Evolutionary conservation across 2,797 vertebrate genomes (phyloP), one percentile per base, ranked within the genome.

Genomic region (Urophycis tenuis): DNA sequence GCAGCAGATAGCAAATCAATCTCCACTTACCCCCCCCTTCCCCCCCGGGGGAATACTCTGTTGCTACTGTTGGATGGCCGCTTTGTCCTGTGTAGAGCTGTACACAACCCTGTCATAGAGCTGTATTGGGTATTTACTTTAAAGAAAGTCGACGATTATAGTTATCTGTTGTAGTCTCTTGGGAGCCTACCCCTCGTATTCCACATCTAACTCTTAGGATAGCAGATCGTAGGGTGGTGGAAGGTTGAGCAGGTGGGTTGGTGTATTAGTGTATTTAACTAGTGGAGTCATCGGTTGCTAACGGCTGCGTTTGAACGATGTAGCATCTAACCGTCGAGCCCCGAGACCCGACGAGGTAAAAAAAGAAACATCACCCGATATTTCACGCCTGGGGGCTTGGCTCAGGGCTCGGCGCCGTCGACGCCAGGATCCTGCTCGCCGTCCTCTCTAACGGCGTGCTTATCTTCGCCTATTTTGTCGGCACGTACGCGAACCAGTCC

Each of bases 1-100:
- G 49, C 72, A 67, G 83, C 75, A 81, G 81, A 75, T 75, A 77
- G 78, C 70, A 73, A 73, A 75, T 79, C 35, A 78, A 34, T 72
- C 39, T n/a, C 15, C 60, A 29, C 60, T 29, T 25, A 11, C 33
- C 45, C 17, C 45, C 79, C 72, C 30, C 77, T 60, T 15, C 31
- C 33, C 75, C 9, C 31, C 14, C 71, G 33, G 30, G 49, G 8
- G n/a, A 81, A 75, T 31, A 36, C 34, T 17, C 22, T 9, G n/a
- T n/a, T 33, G 7, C 70, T 34, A 72, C 69, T 19, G 10, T 4
- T 12, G 60, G 60, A 29, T 3, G n/a, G 8, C 12, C 12, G 60
- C 60, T n/a, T 60, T 60, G 22, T n/a, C n/a, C n/a, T n/a, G n/a
- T n/a, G n/a, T n/a, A n/a, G n/a, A n/a, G n/a, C n/a, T n/a, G n/a